These are phyloP conservation scores for Strix uralensis DNA, from an alignment of 2,113 vertebrate genomes.

Conservation along the genomic window DNA sequence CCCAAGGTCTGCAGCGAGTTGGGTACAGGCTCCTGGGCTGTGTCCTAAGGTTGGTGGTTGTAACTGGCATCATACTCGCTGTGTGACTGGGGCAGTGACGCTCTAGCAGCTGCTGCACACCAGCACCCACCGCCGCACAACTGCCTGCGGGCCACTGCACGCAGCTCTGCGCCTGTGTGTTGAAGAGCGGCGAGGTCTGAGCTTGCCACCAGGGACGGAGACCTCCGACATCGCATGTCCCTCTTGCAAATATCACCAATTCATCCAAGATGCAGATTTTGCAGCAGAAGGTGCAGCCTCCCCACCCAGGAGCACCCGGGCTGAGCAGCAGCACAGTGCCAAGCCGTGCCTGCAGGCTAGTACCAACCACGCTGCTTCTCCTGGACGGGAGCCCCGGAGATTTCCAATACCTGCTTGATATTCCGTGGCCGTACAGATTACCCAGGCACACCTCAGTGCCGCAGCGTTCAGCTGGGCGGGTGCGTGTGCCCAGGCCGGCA, in stretches of 20 bases:
- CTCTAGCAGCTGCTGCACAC: background rate
- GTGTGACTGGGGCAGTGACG: background rate
- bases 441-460: background rate
- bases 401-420: background rate
- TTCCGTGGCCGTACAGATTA: background rate
- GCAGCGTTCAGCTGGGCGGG: background rate
- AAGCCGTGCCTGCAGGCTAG: background rate
- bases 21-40: background rate
- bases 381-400: background rate
- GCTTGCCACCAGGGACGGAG: background rate
- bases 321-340: accelerated
- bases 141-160: accelerated
- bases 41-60: background rate
- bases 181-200: background rate
- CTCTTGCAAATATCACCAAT: background rate
- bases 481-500: background rate
- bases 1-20: background rate
- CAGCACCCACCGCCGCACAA: accelerated
- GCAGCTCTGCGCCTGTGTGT: background rate
- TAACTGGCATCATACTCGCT: background rate
- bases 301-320: accelerated
- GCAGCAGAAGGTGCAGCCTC: background rate
- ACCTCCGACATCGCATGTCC: accelerated
- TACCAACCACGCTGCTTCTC: accelerated
- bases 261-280: background rate